Evolutionary conservation across 2,113 vertebrate genomes (phyloP).

Genomic region (Australoheros scitulus): DNA sequence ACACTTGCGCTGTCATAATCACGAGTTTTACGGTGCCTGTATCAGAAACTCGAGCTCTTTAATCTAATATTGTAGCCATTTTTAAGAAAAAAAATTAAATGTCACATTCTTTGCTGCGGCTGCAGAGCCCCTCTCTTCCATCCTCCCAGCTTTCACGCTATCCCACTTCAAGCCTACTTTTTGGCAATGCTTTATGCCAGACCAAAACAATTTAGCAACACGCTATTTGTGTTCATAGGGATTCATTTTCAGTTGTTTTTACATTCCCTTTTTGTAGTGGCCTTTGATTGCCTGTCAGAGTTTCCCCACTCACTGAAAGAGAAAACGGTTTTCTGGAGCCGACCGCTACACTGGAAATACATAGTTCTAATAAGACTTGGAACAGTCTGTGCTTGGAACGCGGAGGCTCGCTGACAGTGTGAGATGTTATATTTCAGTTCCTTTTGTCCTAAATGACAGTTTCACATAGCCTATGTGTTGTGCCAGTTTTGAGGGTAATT

Average conservation of each 20-base stretch:
- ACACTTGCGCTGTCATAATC: constrained; percentile 11
- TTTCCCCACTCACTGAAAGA: constrained; percentile 42
- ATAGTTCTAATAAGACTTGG: constrained; percentile 35
- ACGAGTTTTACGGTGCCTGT: background rate
- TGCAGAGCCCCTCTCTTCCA: constrained; percentile 28
- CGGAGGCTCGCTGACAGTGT: constrained; percentile 15
- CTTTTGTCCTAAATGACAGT: constrained; percentile 22
- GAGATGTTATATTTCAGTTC: constrained; percentile 34
- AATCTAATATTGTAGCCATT: constrained; percentile 15
- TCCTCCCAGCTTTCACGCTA: constrained; percentile 45
- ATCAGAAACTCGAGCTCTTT: background rate
- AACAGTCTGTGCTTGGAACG: background rate
- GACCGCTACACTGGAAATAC: constrained; percentile 51
- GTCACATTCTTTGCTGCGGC: constrained; percentile 9
- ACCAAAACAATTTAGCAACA: constrained; percentile 71
- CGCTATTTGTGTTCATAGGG: constrained; percentile 62
- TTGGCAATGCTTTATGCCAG: constrained; percentile 58
- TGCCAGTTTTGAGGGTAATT: constrained; percentile 3
- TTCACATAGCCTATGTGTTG: background rate
- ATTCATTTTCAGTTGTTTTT: constrained; percentile 71
- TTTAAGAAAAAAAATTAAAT: background rate
- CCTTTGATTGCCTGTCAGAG: constrained; percentile 66
- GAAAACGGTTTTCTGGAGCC: constrained; percentile 27
- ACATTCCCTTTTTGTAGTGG: constrained; percentile 58
- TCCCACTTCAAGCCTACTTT: constrained; percentile 57